These are phyloP conservation scores for Caenorhabditis brenneri DNA, from an alignment of 1,140 invertebrate species.

Conservation along the genomic window DNA sequence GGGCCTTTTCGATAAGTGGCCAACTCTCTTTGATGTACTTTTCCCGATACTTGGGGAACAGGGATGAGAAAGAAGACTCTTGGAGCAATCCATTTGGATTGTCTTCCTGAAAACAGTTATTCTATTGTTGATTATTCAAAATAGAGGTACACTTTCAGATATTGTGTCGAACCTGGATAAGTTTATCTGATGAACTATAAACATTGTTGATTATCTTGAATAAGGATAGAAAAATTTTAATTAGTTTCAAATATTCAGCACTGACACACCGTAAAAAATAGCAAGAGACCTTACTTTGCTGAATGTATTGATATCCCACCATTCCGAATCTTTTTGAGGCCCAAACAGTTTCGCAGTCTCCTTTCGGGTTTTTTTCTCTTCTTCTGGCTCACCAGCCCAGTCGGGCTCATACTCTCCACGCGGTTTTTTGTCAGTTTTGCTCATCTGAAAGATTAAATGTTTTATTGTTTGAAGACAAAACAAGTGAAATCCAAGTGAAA, in stretches of 20 bases:
- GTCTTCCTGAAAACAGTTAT: constrained; percentile 78
- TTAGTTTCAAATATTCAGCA: background rate
- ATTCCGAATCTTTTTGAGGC: constrained; percentile 70
- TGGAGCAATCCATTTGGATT: constrained; percentile 81
- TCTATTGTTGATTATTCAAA: too few relatives aligned
- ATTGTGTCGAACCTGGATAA: too few relatives aligned
- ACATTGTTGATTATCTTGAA: too few relatives aligned
- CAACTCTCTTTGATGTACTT: constrained; percentile 94
- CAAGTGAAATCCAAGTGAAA: background rate
- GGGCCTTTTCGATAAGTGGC: constrained; percentile 87
- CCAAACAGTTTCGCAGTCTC: constrained; percentile 46
- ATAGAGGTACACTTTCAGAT: too few relatives aligned
- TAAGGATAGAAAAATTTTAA: too few relatives aligned
- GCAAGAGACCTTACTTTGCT: constrained; percentile 76
- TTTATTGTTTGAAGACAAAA: constrained; percentile 68
- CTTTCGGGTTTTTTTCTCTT: constrained; percentile 35
- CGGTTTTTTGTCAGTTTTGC: background rate
- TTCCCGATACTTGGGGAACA: constrained; percentile 92
- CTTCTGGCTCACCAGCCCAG: constrained; percentile 45
- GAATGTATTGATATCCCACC: constrained; percentile 85
- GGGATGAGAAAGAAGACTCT: constrained; percentile 81
- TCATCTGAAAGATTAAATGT: constrained; percentile 11
- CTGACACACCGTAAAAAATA: background rate
- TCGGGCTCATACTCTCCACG: constrained; percentile 40
- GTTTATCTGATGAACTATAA: too few relatives aligned